These are phyloP conservation scores for Pyrgus malvae DNA, from an alignment of 2,888 invertebrate genomes.

Conservation along the genomic window DNA sequence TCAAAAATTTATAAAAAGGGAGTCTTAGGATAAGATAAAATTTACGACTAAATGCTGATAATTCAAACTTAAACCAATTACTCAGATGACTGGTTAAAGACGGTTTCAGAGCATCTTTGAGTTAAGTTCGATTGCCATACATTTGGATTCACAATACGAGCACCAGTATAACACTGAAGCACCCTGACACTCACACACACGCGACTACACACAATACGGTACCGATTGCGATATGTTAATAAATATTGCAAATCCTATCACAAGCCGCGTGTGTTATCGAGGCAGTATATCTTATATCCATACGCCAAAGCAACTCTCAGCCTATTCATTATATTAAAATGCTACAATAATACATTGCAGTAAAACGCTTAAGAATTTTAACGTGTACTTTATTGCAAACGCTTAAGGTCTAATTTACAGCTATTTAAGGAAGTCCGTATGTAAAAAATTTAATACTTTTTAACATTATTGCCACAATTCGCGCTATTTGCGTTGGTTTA, in stretches of 20 bases:
- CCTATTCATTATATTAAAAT: constrained; percentile 26
- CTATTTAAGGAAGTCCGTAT: constrained; percentile 33
- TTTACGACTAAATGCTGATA: constrained; percentile 21
- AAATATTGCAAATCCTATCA: constrained; percentile 4
- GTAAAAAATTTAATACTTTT: constrained; percentile 53
- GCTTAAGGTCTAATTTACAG: constrained; percentile 51
- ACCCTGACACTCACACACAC: constrained; percentile 39
- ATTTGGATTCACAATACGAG: constrained; percentile 38
- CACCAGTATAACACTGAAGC: constrained; percentile 65
- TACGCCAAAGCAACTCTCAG: constrained; percentile 27
- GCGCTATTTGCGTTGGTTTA: constrained; percentile 51
- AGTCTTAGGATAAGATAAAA: constrained; percentile 45
- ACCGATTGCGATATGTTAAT: neutral
- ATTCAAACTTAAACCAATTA: constrained; percentile 6
- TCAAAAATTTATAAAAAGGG: constrained; percentile 53
- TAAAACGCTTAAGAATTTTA: constrained; percentile 8
- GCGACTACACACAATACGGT: constrained; percentile 4
- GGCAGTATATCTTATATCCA: constrained; percentile 16
- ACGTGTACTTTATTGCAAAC: constrained; percentile 57
- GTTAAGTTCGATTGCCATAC: constrained; percentile 11
- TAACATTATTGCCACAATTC: constrained; percentile 57
- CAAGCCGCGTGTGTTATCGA: constrained; percentile 19
- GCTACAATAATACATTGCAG: constrained; percentile 13
- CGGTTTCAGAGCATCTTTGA: neutral
- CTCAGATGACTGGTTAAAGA: neutral